phyloP scores from a whole-genome alignment of 1,140 invertebrate species.

The Druon quercuslanigerum region DNA sequence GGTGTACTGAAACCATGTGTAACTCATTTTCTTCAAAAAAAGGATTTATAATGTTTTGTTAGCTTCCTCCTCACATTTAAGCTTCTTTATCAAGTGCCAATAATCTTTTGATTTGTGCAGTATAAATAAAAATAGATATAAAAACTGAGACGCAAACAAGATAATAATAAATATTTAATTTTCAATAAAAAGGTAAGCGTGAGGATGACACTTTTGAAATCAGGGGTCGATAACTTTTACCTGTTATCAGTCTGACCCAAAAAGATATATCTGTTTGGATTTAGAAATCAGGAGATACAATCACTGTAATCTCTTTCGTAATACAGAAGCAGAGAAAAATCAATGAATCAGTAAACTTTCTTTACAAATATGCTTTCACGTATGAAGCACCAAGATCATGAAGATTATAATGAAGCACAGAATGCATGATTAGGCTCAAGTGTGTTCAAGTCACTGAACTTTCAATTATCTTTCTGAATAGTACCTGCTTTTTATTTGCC shows the following conservation, averaged over 20 bases:
- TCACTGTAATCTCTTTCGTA: constrained; percentile 20
- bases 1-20: no score
- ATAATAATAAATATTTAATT: background rate
- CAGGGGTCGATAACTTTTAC: constrained; percentile 14
- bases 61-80: no score
- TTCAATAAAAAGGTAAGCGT: background rate
- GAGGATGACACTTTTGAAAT: background rate
- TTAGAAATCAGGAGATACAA: constrained; percentile 1
- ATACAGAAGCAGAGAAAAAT: constrained; percentile 24
- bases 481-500: constrained; percentile 7
- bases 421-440: constrained; percentile 3
- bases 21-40: no score
- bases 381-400: background rate
- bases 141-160: no score
- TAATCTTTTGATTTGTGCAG: no score
- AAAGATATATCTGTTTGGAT: constrained; percentile 18
- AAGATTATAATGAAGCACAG: background rate
- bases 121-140: no score
- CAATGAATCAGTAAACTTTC: constrained; percentile 23
- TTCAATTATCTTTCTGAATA: constrained; percentile 3
- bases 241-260: constrained; percentile 20
- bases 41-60: no score
- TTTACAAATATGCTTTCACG: background rate
- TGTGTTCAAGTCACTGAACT: constrained; percentile 7
- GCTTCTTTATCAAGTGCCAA: no score